Evolutionary conservation across 1,140 invertebrate genomes (phyloP), one percentile per base, ranked within the genome.

Genomic region (Babylonia areolata): DNA sequence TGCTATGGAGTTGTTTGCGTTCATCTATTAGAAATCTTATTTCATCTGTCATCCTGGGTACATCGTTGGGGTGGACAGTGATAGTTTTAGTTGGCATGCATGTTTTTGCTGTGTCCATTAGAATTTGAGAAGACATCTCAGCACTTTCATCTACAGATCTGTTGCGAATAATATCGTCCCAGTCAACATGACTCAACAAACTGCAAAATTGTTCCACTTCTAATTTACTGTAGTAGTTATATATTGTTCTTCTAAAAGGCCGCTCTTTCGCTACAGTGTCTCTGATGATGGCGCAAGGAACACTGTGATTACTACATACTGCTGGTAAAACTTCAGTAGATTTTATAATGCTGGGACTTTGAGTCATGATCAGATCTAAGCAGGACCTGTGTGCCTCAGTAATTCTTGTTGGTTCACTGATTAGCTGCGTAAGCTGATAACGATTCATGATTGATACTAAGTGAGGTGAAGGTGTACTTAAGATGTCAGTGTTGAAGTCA

Each of bases 401-500:
- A n/a, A 71, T 33, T 9, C 69, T n/a, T 31, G 69, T 71, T 12
- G 69, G 69, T 71, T 31, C 69, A 33, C 28, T 31, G 28, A n/a
- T n/a, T 71, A 71, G 23, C 28, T 71, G 69, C 12, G 28, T 31
- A 28, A 71, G 69, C 28, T 28, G 12, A 28, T 71, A 31, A 20
- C 33, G 28, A 31, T 31, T 71, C 1, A 71, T 71, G 33, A 71
- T 71, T 71, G 12, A 12, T 20, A 71, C 12, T 71, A 33, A n/a
- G 33, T 33, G 23, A 12, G 69, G 69, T 79, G 77, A 39, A 3
- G 46, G 77, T 28, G n/a, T 28, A n/a, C 28, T 12, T 39, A 35
- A 28, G 37, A 31, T 20, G 28, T 79, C 77, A 35, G 11, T n/a
- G n/a, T 79, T 79, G 37, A 79, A 79, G 77, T 79, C 77, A 79